Conservation (phyloP, 2,888 invertebrate species). For the Eupeodes latifasciatus region DNA sequence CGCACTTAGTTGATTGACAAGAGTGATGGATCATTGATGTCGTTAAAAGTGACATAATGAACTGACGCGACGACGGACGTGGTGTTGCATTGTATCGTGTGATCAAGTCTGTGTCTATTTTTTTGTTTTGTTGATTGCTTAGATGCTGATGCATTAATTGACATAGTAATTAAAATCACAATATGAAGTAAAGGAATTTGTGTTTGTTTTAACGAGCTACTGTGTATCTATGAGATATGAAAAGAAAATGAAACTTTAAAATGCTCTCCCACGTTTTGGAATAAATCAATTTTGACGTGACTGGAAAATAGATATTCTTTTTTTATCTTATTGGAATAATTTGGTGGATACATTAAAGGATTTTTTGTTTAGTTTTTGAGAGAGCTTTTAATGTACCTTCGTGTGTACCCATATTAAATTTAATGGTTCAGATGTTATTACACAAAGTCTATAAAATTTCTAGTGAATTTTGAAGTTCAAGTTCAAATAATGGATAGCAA, state of each 20-base stretch:
- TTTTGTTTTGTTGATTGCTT: background rate
- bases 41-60: conserved; percentile 9
- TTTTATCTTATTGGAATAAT: background rate
- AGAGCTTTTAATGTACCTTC: no score
- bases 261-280: background rate
- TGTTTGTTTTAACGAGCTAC: background rate
- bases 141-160: conserved; percentile 6
- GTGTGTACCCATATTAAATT: background rate
- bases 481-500: background rate
- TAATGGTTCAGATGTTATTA: background rate
- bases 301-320: background rate
- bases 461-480: background rate
- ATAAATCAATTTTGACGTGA: conserved; percentile 1
- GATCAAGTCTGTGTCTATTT: background rate
- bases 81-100: background rate
- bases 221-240: no score
- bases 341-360: background rate
- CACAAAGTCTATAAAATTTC: background rate
- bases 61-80: background rate
- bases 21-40: conserved; percentile 11
- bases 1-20: conserved; percentile 6
- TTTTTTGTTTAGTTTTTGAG: background rate
- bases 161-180: background rate
- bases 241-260: background rate
- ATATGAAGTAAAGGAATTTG: background rate